Percentiles rank a stretch among this genome's conserved stretches.
Conservation (phyloP, 1,140 invertebrate species). For the Zaprionus ornatus region DNA sequence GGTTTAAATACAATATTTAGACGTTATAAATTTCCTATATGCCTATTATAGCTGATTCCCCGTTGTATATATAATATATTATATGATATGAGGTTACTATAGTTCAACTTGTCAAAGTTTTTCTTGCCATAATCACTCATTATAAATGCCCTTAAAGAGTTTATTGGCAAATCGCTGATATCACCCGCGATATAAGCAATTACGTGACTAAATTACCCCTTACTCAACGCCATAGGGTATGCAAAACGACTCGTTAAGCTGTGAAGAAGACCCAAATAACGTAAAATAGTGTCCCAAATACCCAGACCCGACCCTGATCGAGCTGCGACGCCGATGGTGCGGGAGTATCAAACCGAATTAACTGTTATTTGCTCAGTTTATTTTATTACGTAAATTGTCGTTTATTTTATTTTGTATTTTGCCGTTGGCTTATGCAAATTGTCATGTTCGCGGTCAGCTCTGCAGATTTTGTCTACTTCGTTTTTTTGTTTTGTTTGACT, state of each 20-base stretch:
- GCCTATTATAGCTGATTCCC: no score
- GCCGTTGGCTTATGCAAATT: slow-evolving; percentile 43
- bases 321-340: neutral
- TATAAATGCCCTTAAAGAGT: neutral
- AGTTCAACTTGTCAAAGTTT: neutral
- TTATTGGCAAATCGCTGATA: neutral
- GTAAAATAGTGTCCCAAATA: slow-evolving; percentile 36
- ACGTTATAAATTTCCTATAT: no score
- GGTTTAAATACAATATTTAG: no score
- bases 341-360: slow-evolving; percentile 19
- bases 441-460: slow-evolving; percentile 36
- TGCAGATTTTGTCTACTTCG: slow-evolving; percentile 27
- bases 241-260: neutral
- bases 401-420: slow-evolving; percentile 7
- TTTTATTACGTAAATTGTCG: slow-evolving; percentile 45
- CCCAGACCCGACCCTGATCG: neutral
- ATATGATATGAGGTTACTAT: no score
- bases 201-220: neutral
- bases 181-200: neutral
- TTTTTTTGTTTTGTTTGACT: slow-evolving; percentile 46
- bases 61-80: no score
- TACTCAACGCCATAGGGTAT: neutral
- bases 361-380: slow-evolving; percentile 22
- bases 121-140: no score
- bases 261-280: slow-evolving; percentile 36